phyloP scores from a whole-genome alignment of 2,888 invertebrate species.

The Hirtodrosophila alboralis region DNA sequence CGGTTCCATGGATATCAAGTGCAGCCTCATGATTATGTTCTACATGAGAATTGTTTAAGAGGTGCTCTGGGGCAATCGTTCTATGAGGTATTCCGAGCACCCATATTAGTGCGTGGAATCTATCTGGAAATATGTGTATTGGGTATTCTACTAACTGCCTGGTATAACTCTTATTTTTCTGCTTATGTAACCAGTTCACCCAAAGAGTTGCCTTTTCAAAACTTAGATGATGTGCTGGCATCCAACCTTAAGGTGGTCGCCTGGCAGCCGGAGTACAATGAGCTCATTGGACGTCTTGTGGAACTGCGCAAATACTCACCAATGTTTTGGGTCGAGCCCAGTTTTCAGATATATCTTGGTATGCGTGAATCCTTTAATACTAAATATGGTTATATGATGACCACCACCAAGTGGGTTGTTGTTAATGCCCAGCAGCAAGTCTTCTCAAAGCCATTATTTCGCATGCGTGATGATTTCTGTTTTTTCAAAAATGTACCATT shows the following conservation, averaged over 20 bases:
- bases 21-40: conserved; percentile 54
- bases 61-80: conserved; percentile 79
- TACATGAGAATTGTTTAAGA: conserved; percentile 77
- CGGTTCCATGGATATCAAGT: conserved; percentile 52
- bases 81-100: conserved; percentile 59
- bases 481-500: conserved; percentile 71
- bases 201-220: conserved; percentile 53
- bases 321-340: conserved; percentile 63
- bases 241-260: conserved; percentile 63
- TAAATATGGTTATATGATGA: conserved; percentile 68
- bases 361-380: conserved; percentile 70
- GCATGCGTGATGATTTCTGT: conserved; percentile 69
- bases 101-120: conserved; percentile 64
- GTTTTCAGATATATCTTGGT: conserved; percentile 54
- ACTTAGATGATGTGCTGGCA: conserved; percentile 70
- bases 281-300: conserved; percentile 33
- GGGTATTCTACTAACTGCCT: conserved; percentile 77
- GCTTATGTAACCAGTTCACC: conserved; percentile 78
- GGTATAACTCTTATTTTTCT: conserved; percentile 79
- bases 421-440: conserved; percentile 74
- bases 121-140: conserved; percentile 77
- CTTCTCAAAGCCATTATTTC: conserved; percentile 74
- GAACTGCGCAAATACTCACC: conserved; percentile 59
- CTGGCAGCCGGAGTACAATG: conserved; percentile 63
- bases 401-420: conserved; percentile 68